Conservation (phyloP, 2,888 invertebrate genomes). For the Drosophila falleni region DNA sequence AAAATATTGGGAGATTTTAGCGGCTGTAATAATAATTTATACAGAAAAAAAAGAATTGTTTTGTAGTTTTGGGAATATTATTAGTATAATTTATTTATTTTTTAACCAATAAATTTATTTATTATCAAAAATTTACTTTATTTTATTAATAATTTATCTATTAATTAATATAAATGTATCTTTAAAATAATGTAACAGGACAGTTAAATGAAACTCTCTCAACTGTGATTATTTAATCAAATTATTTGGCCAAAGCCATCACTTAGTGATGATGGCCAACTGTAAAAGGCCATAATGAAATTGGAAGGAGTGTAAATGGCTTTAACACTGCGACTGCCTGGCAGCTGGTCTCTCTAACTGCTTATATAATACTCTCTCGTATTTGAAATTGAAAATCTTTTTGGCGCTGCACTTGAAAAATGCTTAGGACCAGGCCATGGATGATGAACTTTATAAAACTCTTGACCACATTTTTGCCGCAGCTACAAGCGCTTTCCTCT, state of each 20-base stretch:
- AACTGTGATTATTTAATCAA: neutral
- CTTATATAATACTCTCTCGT: constrained; percentile 70
- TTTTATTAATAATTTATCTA: no score
- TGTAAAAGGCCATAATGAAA: constrained; percentile 49
- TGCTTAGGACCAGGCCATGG: constrained; percentile 67
- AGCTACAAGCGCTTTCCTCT: constrained; percentile 22
- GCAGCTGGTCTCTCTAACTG: constrained; percentile 33
- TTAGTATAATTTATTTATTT: no score
- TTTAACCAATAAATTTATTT: no score
- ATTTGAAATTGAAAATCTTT: constrained; percentile 79
- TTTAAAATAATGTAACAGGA: no score
- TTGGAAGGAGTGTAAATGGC: constrained; percentile 41
- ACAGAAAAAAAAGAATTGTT: no score
- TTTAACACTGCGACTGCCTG: constrained; percentile 51
- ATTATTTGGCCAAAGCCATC: neutral
- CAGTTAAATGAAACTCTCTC: neutral
- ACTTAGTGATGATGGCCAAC: constrained; percentile 9
- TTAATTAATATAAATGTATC: no score
- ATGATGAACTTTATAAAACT: constrained; percentile 78
- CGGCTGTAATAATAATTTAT: no score
- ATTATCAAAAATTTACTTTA: no score
- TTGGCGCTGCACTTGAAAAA: constrained; percentile 76
- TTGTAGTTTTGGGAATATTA: no score
- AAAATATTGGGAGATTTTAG: no score
- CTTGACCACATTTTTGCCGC: constrained; percentile 77